phyloP scores from a whole-genome alignment of 2,113 vertebrate species.

The Podarcis muralis region DNA sequence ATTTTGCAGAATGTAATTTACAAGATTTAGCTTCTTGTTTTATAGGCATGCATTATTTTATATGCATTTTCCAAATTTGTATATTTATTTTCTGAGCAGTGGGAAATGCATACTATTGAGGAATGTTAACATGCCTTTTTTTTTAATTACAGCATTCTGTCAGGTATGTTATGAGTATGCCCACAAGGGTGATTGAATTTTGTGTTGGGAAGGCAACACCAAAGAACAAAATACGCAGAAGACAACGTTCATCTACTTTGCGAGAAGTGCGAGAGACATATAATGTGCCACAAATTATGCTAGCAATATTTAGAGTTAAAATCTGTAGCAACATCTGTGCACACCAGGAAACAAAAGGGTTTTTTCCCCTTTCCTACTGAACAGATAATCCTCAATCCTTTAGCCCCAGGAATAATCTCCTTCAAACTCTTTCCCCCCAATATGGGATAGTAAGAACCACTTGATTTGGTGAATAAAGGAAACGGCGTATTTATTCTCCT shows the following conservation, averaged over 20 bases:
- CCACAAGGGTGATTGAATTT: neutral
- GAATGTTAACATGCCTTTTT: no score
- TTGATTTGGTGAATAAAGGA: neutral
- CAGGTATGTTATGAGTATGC: neutral
- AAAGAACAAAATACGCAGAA: neutral
- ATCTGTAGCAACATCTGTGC: neutral
- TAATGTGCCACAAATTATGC: neutral
- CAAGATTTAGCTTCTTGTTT: no score
- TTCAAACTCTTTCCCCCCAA: neutral
- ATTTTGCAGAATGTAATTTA: no score
- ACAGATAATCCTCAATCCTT: constrained; percentile 12
- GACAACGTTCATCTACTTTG: neutral
- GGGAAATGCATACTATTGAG: no score
- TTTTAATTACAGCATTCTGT: neutral
- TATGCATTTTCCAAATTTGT: no score
- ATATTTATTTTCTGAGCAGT: no score
- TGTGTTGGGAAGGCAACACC: neutral
- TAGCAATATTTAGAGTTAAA: neutral
- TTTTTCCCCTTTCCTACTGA: neutral
- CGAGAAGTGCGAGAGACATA: neutral
- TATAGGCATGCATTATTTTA: no score
- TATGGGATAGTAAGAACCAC: neutral
- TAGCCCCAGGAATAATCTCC: neutral
- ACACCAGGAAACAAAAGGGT: neutral
- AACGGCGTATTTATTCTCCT: neutral